Evolutionary conservation across 2,888 invertebrate species (phyloP), one percentile per base, ranked within the genome.

Genomic region (Chalcosyrphus nemorum): DNA sequence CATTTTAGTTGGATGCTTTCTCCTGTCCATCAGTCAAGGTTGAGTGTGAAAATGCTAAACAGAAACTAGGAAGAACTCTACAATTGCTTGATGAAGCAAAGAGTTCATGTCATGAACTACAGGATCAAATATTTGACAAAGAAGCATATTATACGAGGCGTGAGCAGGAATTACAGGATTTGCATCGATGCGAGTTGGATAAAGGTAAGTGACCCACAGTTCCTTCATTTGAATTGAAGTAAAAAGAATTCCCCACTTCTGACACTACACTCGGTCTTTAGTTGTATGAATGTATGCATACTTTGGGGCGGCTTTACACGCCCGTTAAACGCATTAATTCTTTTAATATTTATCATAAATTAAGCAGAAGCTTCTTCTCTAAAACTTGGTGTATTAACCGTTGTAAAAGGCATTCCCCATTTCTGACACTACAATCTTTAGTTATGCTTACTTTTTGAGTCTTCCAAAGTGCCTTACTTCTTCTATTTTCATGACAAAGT

Each of bases 1-100:
- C 17, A 45, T 88, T 89, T 35, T 78, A 92, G 92, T 87, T 92
- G 87, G 91, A 92, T 86, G 89, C 90, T 29, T 89, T 91, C 86
- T 87, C 89, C 52, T 90, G 90, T 80, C 89, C 89, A 63, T 86
- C 88, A 70, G 63, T 88, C 35, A 90, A 91, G 86, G 82, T 86
- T 57, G 88, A 89, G 71, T 88, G 87, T 59, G 86, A 86, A 59
- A 87, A 88, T 65, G 74, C 87, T 29, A 88, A 89, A 78, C 87
- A 88, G 35, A 87, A 87, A 45, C 86, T 92, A 71, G 86, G 86
- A 19, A 89, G 89, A 75, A 89, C 90, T 1, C 86, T 88, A 21
- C 63, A 74, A 9, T 66, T 89, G 77, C 81, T 92, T 27, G 89
- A 91, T 57, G 89, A 90, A 65, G 87, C 89, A 1, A 89, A 89